Conservation (phyloP, 2,797 vertebrate species). For the Myiotriccus ornatus region DNA sequence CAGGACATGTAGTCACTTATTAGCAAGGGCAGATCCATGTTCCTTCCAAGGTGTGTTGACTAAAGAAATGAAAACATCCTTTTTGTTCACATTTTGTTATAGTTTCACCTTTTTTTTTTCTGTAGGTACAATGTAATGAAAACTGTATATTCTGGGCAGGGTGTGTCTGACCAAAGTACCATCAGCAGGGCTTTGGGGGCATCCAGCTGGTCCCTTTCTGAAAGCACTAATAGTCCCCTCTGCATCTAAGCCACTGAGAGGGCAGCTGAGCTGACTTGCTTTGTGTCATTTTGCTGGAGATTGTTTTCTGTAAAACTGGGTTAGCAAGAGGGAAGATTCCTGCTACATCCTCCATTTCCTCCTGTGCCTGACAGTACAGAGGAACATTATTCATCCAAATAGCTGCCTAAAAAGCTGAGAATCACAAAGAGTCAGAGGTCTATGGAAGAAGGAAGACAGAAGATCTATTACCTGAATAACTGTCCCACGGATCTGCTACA, state of each 20-base stretch:
- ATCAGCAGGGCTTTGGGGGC: background rate
- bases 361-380: background rate
- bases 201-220: background rate
- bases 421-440: background rate
- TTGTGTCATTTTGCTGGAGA: background rate
- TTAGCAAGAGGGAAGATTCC: background rate
- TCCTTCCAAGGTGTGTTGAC: background rate
- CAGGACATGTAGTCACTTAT: background rate
- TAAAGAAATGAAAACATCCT: background rate
- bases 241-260: background rate
- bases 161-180: background rate
- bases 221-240: background rate
- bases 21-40: background rate
- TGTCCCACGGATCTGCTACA: background rate
- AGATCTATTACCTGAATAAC: background rate
- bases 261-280: background rate
- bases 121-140: background rate
- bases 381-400: background rate
- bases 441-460: background rate
- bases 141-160: background rate
- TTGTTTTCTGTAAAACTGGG: background rate
- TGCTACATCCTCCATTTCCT: accelerated
- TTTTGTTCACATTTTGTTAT: background rate
- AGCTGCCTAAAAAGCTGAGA: background rate
- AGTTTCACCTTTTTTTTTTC: background rate